Evolutionary conservation across 2,113 vertebrate species (phyloP).

Genomic region (Desmodus rotundus): DNA sequence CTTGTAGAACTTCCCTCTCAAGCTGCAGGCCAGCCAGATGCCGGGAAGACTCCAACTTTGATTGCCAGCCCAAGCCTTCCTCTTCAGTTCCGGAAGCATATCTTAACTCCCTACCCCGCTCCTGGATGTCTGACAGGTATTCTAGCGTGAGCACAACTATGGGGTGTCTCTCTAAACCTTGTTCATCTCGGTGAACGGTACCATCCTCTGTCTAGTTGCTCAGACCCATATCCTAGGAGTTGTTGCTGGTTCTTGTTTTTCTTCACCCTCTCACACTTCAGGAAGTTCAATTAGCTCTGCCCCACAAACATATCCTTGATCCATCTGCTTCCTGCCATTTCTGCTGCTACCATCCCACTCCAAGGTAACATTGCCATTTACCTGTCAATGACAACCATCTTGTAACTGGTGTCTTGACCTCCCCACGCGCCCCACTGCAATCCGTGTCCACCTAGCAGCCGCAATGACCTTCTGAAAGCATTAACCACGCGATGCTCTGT

Average conservation of each 20-base stretch:
- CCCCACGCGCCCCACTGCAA: neutral
- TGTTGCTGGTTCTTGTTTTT: neutral
- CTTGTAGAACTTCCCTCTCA: neutral
- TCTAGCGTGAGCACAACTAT: neutral
- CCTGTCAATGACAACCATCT: neutral
- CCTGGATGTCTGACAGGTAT: neutral
- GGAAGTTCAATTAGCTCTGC: neutral
- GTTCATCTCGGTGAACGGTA: neutral
- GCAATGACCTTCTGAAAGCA: neutral
- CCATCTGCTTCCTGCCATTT: neutral
- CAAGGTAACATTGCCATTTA: neutral
- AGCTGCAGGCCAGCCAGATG: neutral
- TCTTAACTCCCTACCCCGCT: neutral
- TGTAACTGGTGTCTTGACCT: neutral
- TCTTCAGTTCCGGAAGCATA: neutral
- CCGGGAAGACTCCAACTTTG: neutral
- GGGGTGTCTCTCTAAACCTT: neutral
- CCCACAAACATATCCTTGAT: neutral
- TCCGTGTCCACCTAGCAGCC: neutral
- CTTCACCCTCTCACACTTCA: neutral
- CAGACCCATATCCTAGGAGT: neutral
- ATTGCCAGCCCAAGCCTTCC: neutral
- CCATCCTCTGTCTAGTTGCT: neutral
- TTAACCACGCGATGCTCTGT: accelerated
- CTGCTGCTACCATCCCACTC: neutral